Conservation (phyloP, 64 coral and sea anemone species). For the Platygyra sinensis region DNA sequence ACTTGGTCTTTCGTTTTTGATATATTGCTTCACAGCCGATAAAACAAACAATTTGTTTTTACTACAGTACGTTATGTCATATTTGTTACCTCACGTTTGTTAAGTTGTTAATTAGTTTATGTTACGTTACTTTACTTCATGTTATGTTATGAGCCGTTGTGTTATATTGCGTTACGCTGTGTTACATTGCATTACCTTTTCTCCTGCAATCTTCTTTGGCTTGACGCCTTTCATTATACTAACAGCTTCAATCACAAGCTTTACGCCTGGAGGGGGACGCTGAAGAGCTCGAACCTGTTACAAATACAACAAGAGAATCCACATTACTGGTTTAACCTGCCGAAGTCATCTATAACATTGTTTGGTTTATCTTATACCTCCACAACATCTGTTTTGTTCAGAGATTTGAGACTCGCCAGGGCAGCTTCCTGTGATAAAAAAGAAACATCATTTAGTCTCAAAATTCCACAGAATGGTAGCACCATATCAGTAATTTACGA, state of each 20-base stretch:
- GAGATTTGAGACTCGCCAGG: slow-evolving; percentile 88
- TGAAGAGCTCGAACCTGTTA: slow-evolving; percentile 94
- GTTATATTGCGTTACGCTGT: no score
- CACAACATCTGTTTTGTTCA: slow-evolving; percentile 97
- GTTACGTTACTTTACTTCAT: neutral
- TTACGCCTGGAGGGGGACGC: slow-evolving; percentile 89
- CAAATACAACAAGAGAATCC: neutral
- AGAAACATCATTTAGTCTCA: neutral
- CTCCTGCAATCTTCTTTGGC: slow-evolving; percentile 95
- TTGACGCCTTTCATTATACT: slow-evolving; percentile 97
- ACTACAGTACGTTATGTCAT: neutral
- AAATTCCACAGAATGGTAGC: neutral
- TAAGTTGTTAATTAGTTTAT: no score
- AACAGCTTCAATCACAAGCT: slow-evolving; percentile 96
- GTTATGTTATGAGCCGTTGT: neutral
- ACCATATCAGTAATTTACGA: no score
- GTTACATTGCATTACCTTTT: slow-evolving; percentile 94
- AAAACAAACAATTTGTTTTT: neutral
- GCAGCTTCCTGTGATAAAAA: slow-evolving; percentile 82
- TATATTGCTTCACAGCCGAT: no score
- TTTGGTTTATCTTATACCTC: slow-evolving; percentile 61
- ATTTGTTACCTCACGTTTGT: no score
- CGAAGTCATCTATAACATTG: neutral
- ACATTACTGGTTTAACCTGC: neutral
- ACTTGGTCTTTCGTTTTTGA: no score